Percentiles rank a stretch among this genome's conserved stretches.
These are phyloP conservation scores for Nasonovia ribisnigri DNA, from an alignment of 2,888 invertebrate genomes.

Conservation along the genomic window DNA sequence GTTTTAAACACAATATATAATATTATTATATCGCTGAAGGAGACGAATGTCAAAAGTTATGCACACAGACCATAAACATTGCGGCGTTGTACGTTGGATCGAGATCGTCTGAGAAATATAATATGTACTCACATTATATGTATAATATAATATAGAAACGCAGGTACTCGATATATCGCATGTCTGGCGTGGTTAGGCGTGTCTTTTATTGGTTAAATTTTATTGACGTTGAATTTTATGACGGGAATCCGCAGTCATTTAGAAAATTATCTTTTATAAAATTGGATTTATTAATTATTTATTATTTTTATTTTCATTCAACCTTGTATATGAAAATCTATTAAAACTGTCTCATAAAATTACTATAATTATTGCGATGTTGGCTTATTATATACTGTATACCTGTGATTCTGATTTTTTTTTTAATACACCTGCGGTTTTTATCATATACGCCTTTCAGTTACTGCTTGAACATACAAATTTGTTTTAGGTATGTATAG, in stretches of 20 bases:
- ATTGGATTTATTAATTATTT: background rate
- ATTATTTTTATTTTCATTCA: slow-evolving; percentile 10
- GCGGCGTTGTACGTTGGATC: too few relatives aligned
- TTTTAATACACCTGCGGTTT: background rate
- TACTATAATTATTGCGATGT: too few relatives aligned
- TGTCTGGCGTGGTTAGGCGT: too few relatives aligned
- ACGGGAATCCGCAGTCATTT: background rate
- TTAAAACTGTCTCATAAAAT: slow-evolving; percentile 8
- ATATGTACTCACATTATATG: background rate
- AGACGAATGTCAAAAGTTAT: background rate
- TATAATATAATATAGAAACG: background rate
- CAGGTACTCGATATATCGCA: background rate
- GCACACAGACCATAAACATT: background rate
- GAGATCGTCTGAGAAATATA: background rate
- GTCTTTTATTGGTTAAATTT: slow-evolving; percentile 20
- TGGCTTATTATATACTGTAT: background rate
- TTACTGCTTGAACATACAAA: background rate
- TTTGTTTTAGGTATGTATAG: background rate
- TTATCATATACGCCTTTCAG: background rate
- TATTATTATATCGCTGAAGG: background rate
- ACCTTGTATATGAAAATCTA: background rate
- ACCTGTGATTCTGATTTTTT: background rate
- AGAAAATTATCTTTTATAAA: slow-evolving; percentile 32
- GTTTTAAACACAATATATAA: background rate
- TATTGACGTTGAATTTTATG: slow-evolving; percentile 13